A percentile compares a stretch with the other conserved stretches of the same genome.
Conservation (phyloP, 2,797 vertebrate species). For the Halcyon badia region DNA sequence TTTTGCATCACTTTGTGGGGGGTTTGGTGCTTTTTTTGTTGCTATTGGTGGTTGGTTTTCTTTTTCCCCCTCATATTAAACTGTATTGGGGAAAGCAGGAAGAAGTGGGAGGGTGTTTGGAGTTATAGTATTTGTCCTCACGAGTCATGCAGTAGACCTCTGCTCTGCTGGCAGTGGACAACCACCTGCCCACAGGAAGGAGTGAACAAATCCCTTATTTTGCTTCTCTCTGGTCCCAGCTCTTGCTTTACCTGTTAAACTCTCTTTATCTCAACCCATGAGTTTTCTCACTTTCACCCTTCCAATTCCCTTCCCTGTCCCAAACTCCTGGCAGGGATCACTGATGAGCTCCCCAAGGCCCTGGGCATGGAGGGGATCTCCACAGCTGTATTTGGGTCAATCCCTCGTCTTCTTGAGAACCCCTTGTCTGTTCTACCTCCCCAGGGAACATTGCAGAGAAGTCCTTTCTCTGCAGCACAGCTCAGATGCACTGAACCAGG, state of each 20-base stretch:
- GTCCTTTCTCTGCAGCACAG: neutral
- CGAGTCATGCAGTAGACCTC: neutral
- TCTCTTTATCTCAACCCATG: rapidly evolving
- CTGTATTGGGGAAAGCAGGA: neutral
- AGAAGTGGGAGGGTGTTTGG: neutral
- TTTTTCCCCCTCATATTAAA: rapidly evolving
- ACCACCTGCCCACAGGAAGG: neutral
- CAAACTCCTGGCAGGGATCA: neutral
- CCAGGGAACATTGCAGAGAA: neutral
- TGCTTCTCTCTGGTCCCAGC: rapidly evolving
- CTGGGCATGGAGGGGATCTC: too few relatives aligned
- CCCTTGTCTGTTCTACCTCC: neutral
- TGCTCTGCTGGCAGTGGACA: neutral
- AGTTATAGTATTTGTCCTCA: neutral
- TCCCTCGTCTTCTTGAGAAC: neutral
- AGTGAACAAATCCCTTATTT: neutral
- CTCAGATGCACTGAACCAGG: neutral
- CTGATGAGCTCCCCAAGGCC: neutral
- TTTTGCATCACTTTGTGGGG: neutral
- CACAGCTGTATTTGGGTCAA: neutral
- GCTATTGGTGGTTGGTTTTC: neutral
- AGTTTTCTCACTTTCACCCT: neutral
- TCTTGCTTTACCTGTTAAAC: neutral
- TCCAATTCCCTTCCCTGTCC: neutral
- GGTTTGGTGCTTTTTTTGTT: too few relatives aligned